These are phyloP conservation scores for Pogonophryne albipinna DNA, from an alignment of 2,797 vertebrate species.

Conservation along the genomic window DNA sequence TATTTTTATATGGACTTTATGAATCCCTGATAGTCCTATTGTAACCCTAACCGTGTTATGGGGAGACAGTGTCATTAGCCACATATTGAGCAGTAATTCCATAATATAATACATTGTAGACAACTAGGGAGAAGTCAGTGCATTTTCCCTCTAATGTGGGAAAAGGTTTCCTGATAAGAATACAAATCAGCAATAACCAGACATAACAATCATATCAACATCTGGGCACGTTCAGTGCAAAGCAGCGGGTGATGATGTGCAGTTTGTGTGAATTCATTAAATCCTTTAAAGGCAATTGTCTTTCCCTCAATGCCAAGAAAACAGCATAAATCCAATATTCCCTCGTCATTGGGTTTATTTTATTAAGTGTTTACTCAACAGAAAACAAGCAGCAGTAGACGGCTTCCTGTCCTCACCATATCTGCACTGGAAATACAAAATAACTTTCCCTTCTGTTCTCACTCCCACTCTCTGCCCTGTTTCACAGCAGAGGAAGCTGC, in stretches of 20 bases:
- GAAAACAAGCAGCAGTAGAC: conserved; percentile 45
- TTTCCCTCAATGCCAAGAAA: conserved; percentile 47
- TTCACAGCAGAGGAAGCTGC: conserved; percentile 67
- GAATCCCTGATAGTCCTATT: conserved; percentile 5
- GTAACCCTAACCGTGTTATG: background rate
- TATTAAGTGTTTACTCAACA: conserved; percentile 23
- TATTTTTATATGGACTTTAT: conserved; percentile 7
- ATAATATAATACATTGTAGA: conserved; percentile 2
- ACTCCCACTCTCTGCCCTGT: conserved; percentile 73
- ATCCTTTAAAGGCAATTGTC: conserved; percentile 25
- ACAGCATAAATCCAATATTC: conserved; percentile 11
- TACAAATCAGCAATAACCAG: conserved; percentile 34
- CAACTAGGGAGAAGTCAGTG: background rate
- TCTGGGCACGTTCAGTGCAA: conserved; percentile 43
- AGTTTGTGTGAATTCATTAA: conserved; percentile 8
- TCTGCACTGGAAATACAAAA: conserved; percentile 29
- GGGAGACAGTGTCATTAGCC: background rate
- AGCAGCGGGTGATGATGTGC: conserved; percentile 11
- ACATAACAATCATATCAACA: conserved; percentile 37
- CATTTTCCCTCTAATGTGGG: background rate
- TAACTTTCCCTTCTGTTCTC: conserved; percentile 64
- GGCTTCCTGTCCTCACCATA: conserved; percentile 58
- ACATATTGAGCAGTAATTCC: conserved; percentile 10
- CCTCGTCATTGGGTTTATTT: conserved; percentile 29
- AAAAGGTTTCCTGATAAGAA: conserved; percentile 11